Evolutionary conservation across 2,113 vertebrate genomes (phyloP).

Genomic region (Istiophorus platypterus): DNA sequence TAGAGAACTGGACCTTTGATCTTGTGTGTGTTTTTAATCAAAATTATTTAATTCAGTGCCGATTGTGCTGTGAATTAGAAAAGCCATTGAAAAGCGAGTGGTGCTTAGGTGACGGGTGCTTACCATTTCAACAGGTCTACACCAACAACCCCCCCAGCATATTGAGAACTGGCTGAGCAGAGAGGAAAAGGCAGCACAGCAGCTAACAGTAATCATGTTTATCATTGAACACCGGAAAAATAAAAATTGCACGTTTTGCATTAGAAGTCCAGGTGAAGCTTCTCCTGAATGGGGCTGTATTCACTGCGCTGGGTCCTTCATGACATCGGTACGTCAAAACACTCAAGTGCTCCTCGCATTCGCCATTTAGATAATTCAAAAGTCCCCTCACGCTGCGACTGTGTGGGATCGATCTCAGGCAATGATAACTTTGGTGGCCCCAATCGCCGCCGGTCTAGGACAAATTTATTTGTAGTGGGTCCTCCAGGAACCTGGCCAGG

Average conservation of each 20-base stretch:
- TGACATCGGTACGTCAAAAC: constrained; percentile 42
- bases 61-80: constrained; percentile 14
- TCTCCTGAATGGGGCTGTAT: constrained; percentile 31
- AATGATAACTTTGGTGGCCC: too few relatives aligned
- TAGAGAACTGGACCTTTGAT: not conserved
- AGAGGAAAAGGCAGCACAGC: constrained; percentile 33
- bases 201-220: constrained; percentile 60
- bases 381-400: constrained; percentile 20
- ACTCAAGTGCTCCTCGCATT: constrained; percentile 46
- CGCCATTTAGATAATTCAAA: constrained; percentile 29
- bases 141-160: not conserved
- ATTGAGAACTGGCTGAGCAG: constrained; percentile 30
- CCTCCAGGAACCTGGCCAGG: not conserved
- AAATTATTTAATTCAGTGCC: not conserved
- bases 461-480: constrained; percentile 12
- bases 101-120: constrained; percentile 40
- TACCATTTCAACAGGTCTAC: constrained; percentile 34
- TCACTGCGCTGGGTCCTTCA: constrained; percentile 48
- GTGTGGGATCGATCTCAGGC: constrained; percentile 25
- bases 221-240: constrained; percentile 56
- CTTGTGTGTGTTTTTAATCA: not conserved
- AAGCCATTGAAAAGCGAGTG: constrained; percentile 23
- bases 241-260: constrained; percentile 34
- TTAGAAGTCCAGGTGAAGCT: constrained; percentile 58
- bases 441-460: too few relatives aligned